Base-by-base conservation (phyloP, 2,113 vertebrate genomes). In the Scalopus aquaticus region DNA sequence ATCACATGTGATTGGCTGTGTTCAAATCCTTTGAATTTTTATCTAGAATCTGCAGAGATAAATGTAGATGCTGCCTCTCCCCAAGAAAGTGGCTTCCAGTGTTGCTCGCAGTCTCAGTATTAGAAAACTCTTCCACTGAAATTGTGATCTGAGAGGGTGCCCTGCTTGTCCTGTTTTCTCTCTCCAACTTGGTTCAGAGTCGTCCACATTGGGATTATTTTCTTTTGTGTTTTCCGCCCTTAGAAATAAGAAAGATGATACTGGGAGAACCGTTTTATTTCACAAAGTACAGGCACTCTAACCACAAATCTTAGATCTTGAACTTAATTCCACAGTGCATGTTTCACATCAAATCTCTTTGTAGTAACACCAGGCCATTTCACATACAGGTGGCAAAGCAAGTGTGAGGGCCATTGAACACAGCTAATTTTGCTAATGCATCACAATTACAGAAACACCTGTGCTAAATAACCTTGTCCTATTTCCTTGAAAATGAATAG, bases 381-480 rank as follows among this genome's bases (percentile, higher is more conserved):
- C 64, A 72, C 10, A 49, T 16, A 64, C 95, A 96, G 92, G 54
- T 85, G 93, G 72, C 58, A 67, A 39, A 88, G 39, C 28, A 54
- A 67, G 30, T 89, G 88, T 93, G 74, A 89, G 90, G 79, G 13
- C 58, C 35, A 4, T 69, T 95, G 95, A 84, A 94, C 87, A 88
- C 10, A 30, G 81, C 42, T 97, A 88, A 91, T 97, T 96, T 96
- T 93, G 5, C 16, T 90, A 94, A 96, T 95, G 76, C 60, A 95
- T 95, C 89, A 95, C 87, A 95, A 90, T 95, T 97, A 94, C 64
- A 35, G 24, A 77, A 96, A 95, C 97, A 97, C 96, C 91, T 97
- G 97, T 90, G 93, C 67, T 96, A 89, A 95, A 96, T 89, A 86
- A 93, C 95, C 95, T 93, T 93, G 90, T 95, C 74, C 76, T 96